Evolutionary conservation across 2,888 invertebrate genomes (phyloP).

Genomic region (Strigamia transsilvanica): DNA sequence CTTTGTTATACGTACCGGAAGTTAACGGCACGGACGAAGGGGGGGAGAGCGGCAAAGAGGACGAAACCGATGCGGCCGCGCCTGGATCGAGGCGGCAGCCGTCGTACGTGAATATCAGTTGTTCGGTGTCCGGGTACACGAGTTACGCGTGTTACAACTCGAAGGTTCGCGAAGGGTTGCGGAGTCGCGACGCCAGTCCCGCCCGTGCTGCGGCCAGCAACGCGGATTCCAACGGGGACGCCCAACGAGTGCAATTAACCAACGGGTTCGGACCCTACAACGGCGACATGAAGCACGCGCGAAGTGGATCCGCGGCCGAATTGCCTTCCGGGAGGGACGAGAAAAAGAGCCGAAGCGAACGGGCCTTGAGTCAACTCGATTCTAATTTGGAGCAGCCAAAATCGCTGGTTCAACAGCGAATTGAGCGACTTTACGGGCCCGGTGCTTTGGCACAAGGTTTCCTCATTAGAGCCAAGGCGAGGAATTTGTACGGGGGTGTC

Average conservation of each 20-base stretch:
- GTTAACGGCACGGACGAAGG: background rate
- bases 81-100: constrained; percentile 68
- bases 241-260: background rate
- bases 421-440: constrained; percentile 86
- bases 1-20: constrained; percentile 24
- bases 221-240: constrained; percentile 12
- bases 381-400: constrained; percentile 59
- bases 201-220: constrained; percentile 56
- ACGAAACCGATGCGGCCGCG: background rate
- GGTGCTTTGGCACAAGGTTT: constrained; percentile 86
- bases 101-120: constrained; percentile 86
- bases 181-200: constrained; percentile 67
- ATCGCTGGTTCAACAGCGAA: constrained; percentile 86
- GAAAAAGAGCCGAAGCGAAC: background rate
- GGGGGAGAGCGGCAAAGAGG: background rate
- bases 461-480: constrained; percentile 61
- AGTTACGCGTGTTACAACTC: constrained; percentile 86
- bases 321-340: background rate
- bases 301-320: constrained; percentile 9
- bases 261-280: constrained; percentile 20
- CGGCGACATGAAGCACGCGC: background rate
- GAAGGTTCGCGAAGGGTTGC: constrained; percentile 77
- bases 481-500: constrained; percentile 50
- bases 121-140: constrained; percentile 89
- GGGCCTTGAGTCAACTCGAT: background rate